Percentiles rank a stretch among this genome's conserved stretches.
These are phyloP conservation scores for Holothuria glaberrima DNA, from an alignment of 35 echinoderm and acorn worm species.

Conservation along the genomic window DNA sequence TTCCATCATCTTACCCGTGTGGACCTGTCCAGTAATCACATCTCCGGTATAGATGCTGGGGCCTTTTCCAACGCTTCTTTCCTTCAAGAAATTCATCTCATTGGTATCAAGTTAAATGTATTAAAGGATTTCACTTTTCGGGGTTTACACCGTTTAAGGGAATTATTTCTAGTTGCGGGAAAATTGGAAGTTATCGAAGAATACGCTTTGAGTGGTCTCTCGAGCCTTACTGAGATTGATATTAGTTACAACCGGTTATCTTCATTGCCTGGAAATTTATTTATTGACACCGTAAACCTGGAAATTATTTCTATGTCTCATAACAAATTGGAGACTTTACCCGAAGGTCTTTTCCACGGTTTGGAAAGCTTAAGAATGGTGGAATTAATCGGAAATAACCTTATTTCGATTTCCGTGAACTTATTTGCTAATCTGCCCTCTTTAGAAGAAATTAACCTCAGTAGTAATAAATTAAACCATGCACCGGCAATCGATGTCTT, in stretches of 20 bases:
- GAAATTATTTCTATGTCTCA: constrained; percentile 5
- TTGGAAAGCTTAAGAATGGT: not conserved
- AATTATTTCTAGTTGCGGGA: not conserved
- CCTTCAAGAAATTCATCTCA: not conserved
- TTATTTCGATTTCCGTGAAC: not conserved
- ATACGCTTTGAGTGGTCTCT: not conserved
- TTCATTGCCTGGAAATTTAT: not conserved
- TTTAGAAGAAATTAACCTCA: not conserved
- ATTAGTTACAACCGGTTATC: not conserved
- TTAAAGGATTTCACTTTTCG: not conserved
- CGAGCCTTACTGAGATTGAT: not conserved
- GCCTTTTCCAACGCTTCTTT: not conserved
- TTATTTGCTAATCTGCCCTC: not conserved
- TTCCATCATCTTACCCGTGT: not conserved
- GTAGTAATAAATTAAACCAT: not conserved
- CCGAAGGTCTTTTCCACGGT: not conserved
- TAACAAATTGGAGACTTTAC: not conserved
- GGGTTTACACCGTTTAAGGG: not conserved
- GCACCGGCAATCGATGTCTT: not conserved
- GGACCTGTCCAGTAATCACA: not conserved
- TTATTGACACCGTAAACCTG: not conserved
- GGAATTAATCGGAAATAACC: not conserved
- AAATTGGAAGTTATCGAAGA: not conserved
- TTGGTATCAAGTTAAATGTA: not conserved
- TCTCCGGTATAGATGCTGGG: not conserved